These are phyloP conservation scores for Podabrus alpinus DNA, from an alignment of 2,888 invertebrate species.

Conservation along the genomic window DNA sequence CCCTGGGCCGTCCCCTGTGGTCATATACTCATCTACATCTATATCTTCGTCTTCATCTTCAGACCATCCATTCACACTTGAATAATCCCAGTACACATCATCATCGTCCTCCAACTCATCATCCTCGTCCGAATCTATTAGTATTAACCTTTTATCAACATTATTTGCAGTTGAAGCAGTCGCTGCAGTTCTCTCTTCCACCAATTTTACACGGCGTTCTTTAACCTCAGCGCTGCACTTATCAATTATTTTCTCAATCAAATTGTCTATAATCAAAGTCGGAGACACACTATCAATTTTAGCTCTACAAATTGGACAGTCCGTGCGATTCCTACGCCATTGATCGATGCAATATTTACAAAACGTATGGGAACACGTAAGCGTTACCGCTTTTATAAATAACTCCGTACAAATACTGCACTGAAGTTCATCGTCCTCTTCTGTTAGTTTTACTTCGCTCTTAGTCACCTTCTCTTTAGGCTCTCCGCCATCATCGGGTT, in stretches of 20 bases:
- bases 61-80: background rate
- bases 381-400: conserved; percentile 69
- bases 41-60: background rate
- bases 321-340: conserved; percentile 71
- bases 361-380: conserved; percentile 77
- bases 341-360: conserved; percentile 71
- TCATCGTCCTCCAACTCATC: conserved; percentile 1
- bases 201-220: conserved; percentile 59
- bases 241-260: conserved; percentile 72
- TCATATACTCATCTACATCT: background rate
- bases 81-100: background rate
- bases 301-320: conserved; percentile 73
- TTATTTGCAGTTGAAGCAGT: background rate
- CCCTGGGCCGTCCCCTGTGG: conserved; percentile 47
- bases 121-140: background rate
- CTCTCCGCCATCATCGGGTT: background rate
- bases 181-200: conserved; percentile 57
- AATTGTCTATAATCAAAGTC: conserved; percentile 71
- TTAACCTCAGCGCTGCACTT: conserved; percentile 65
- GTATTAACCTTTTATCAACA: background rate
- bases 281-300: conserved; percentile 59
- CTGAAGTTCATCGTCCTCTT: conserved; percentile 70
- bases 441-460: conserved; percentile 32
- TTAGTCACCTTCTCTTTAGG: background rate
- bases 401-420: conserved; percentile 78